These are phyloP conservation scores for Flabesymbios commensalis DNA, from an alignment of 2,888 invertebrate species.

Conservation along the genomic window DNA sequence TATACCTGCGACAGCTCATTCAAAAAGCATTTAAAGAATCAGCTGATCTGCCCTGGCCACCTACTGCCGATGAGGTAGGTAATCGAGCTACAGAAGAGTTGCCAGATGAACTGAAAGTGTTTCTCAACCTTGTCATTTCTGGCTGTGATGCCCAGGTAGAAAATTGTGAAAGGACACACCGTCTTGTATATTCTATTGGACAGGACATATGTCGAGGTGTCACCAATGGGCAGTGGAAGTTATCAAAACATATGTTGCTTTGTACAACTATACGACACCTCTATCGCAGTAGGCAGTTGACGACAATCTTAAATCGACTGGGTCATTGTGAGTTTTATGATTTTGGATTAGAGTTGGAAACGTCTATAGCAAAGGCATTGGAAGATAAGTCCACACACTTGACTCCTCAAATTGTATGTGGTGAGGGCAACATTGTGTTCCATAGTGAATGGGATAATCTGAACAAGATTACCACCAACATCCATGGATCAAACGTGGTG, in stretches of 20 bases:
- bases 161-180: background rate
- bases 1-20: constrained; percentile 12
- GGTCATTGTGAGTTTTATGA: constrained; percentile 5
- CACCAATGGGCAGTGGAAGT: constrained; percentile 7
- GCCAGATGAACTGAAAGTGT: background rate
- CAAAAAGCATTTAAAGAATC: constrained; percentile 4
- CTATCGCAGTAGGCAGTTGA: background rate
- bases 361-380: constrained; percentile 28
- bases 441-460: constrained; percentile 41
- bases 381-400: constrained; percentile 30
- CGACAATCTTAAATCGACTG: background rate
- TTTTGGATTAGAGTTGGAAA: constrained; percentile 18
- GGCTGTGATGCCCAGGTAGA: background rate
- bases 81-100: background rate
- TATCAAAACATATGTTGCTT: constrained; percentile 7
- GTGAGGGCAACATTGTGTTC: constrained; percentile 26
- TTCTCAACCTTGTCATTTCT: background rate
- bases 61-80: background rate
- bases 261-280: constrained; percentile 2
- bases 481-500: constrained; percentile 29
- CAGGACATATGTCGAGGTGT: constrained; percentile 8
- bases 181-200: background rate
- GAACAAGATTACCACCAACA: constrained; percentile 32
- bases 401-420: constrained; percentile 30
- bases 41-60: background rate